phyloP scores from a whole-genome alignment of 1,140 invertebrate species.

The Hyles vespertilio region DNA sequence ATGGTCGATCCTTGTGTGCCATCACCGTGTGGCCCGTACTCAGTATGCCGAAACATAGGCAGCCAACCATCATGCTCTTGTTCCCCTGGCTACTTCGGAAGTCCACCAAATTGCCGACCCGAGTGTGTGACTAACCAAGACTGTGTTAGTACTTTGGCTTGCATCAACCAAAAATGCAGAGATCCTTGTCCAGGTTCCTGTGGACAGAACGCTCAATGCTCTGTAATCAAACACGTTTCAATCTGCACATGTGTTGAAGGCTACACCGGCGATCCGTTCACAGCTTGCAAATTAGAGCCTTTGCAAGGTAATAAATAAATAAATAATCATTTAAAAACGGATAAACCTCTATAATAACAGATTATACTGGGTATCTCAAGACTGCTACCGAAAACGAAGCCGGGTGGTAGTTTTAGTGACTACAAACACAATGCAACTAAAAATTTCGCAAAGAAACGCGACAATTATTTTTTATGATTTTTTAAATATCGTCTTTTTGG shows the following conservation, averaged over 20 bases:
- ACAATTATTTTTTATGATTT: no score
- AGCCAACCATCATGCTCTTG: slow-evolving; percentile 79
- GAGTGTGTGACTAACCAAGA: slow-evolving; percentile 82
- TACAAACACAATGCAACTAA: no score
- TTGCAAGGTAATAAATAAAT: slow-evolving; percentile 54
- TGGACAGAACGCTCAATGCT: slow-evolving; percentile 78
- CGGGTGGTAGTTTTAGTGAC: no score
- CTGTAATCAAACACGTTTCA: slow-evolving; percentile 79
- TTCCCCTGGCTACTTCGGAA: slow-evolving; percentile 77
- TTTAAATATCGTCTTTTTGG: no score
- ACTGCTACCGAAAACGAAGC: no score
- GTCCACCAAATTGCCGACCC: slow-evolving; percentile 80
- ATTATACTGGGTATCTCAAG: no score
- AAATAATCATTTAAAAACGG: no score
- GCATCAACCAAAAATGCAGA: slow-evolving; percentile 79
- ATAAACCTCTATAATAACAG: no score
- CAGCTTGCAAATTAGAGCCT: slow-evolving; percentile 69
- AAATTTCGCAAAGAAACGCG: no score
- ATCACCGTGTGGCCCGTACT: slow-evolving; percentile 81
- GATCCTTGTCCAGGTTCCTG: slow-evolving; percentile 82
- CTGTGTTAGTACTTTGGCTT: slow-evolving; percentile 78
- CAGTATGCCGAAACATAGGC: slow-evolving; percentile 78
- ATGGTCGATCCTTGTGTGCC: slow-evolving; percentile 76
- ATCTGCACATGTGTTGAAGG: slow-evolving; percentile 80
- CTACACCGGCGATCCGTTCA: slow-evolving; percentile 81